Conservation (phyloP, 2,888 invertebrate genomes). For the Cephalotes varians region DNA sequence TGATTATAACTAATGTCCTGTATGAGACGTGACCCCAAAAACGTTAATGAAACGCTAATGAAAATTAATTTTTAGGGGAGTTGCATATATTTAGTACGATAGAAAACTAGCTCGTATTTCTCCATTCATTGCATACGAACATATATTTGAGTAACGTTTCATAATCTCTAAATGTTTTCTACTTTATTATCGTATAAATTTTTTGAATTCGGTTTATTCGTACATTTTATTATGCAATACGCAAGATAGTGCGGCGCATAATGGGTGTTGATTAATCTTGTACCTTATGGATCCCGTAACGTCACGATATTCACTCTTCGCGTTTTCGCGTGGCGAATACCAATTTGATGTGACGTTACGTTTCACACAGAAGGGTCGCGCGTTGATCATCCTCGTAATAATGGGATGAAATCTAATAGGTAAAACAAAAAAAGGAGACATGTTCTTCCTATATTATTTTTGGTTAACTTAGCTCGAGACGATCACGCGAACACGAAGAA, state of each 20-base stretch:
- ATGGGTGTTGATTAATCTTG: slow-evolving; percentile 57
- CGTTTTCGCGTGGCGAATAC: slow-evolving; percentile 7
- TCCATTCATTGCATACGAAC: background rate
- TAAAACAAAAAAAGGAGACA: background rate
- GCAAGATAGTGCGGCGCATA: slow-evolving; percentile 15
- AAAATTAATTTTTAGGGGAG: background rate
- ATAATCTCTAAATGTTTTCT: background rate
- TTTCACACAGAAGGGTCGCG: slow-evolving; percentile 3
- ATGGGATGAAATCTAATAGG: slow-evolving; percentile 17
- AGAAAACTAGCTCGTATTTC: background rate
- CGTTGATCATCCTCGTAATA: slow-evolving; percentile 32
- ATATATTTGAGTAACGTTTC: background rate
- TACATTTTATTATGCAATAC: slow-evolving; percentile 45
- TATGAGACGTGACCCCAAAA: background rate
- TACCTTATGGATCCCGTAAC: background rate
- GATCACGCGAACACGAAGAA: slow-evolving; percentile 47
- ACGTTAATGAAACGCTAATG: background rate
- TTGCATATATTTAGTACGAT: background rate
- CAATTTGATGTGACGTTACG: slow-evolving; percentile 25
- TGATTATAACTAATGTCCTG: background rate
- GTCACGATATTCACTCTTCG: slow-evolving; percentile 47
- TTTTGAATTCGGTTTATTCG: background rate
- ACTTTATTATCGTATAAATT: background rate
- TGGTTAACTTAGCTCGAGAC: background rate
- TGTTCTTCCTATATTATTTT: slow-evolving; percentile 14